Conservation (phyloP, 2,888 invertebrate species). For the Melanophora roralis region DNA sequence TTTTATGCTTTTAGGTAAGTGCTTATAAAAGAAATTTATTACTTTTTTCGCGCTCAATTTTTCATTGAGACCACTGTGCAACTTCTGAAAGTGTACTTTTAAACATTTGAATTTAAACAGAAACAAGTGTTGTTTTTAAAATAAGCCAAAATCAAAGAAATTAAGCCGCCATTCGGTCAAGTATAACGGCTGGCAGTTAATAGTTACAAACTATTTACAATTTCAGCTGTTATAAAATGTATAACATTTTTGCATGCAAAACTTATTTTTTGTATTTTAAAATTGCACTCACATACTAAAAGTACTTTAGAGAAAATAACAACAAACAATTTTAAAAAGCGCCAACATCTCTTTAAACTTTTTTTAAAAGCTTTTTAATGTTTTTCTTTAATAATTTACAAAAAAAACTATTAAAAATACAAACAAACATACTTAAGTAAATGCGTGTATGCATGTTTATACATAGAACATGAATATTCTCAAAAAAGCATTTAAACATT, state of each 20-base stretch:
- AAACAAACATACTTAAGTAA: no score
- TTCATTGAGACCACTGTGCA: no score
- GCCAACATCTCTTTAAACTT: background rate
- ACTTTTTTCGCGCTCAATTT: no score
- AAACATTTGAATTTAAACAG: no score
- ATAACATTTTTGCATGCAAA: constrained; percentile 32
- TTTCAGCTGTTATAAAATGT: background rate
- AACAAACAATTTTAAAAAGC: background rate
- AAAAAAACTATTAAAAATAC: no score
- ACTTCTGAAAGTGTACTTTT: background rate
- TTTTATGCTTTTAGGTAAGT: no score
- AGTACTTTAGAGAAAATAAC: background rate
- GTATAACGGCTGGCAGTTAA: constrained; percentile 38
- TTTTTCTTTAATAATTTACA: constrained; percentile 47
- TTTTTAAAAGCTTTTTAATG: constrained; percentile 53
- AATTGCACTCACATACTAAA: constrained; percentile 24
- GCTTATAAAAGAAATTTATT: no score
- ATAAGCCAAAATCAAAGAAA: constrained; percentile 52
- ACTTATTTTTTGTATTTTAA: constrained; percentile 13
- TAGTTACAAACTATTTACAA: constrained; percentile 30
- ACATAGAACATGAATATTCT: constrained; percentile 41
- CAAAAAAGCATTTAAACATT: constrained; percentile 21
- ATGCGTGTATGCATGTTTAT: background rate
- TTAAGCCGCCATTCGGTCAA: constrained; percentile 54
- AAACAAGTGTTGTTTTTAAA: constrained; percentile 11